A percentile compares a stretch with the other conserved stretches of the same genome.
These are phyloP conservation scores for Corythornis cristatus DNA, from an alignment of 2,113 vertebrate species.

Conservation along the genomic window DNA sequence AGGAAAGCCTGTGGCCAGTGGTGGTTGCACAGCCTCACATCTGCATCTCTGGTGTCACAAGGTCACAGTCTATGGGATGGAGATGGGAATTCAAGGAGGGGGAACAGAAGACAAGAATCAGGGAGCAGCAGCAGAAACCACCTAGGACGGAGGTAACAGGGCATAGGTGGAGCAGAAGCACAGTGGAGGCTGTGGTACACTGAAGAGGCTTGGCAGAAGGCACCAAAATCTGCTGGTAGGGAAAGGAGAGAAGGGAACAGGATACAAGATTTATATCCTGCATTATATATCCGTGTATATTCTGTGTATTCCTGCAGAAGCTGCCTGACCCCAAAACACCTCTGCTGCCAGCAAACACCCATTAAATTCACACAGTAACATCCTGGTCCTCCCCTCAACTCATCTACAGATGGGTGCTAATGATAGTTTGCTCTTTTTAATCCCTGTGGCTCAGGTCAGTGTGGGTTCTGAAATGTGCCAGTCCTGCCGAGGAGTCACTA, in stretches of 20 bases:
- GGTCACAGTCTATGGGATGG: no score
- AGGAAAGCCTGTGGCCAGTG: neutral
- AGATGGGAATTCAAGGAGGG: neutral
- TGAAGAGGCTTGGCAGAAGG: neutral
- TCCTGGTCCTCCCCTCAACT: neutral
- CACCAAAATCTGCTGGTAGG: neutral
- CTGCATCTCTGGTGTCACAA: rapidly evolving
- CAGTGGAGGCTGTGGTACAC: neutral
- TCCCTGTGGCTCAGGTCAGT: neutral
- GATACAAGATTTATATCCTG: rapidly evolving
- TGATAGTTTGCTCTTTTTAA: neutral
- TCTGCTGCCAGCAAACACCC: neutral
- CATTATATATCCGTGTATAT: neutral
- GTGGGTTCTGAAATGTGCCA: neutral
- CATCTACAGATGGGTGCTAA: neutral
- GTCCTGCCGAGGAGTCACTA: neutral
- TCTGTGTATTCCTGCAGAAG: neutral
- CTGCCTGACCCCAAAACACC: neutral
- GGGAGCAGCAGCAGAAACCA: neutral
- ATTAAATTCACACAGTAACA: neutral
- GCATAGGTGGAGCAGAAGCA: neutral
- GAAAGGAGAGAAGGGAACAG: neutral
- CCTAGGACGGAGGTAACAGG: neutral
- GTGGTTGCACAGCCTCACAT: neutral
- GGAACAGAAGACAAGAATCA: neutral